These are phyloP conservation scores for Psittacara wagleri DNA, from an alignment of 2,113 vertebrate genomes.

Conservation along the genomic window DNA sequence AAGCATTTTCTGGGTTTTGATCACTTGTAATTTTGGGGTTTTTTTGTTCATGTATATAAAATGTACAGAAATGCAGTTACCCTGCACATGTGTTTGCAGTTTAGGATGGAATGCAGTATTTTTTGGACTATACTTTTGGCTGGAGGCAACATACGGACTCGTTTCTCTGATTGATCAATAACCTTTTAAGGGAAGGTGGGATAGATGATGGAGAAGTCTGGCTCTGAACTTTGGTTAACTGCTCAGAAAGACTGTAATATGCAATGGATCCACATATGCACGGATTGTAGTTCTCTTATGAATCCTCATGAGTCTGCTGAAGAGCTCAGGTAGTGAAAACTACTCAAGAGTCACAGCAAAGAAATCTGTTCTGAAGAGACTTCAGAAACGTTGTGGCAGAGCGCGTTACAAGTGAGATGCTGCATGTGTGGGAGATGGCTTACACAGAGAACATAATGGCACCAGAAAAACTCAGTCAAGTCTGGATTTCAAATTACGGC, in stretches of 20 bases:
- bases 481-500: neutral
- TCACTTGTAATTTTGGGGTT: no score
- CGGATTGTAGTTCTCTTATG: neutral
- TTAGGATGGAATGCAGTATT: neutral
- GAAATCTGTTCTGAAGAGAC: neutral
- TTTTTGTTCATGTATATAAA: neutral
- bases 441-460: accelerated
- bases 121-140: neutral
- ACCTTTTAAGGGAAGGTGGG: neutral
- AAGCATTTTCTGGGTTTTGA: neutral
- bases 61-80: neutral
- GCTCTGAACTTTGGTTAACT: neutral
- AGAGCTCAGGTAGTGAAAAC: neutral
- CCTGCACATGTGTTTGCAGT: neutral
- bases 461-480: neutral
- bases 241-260: neutral
- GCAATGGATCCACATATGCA: neutral
- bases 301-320: accelerated
- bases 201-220: neutral
- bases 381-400: neutral
- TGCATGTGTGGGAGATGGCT: neutral
- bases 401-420: neutral
- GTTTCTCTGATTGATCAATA: neutral
- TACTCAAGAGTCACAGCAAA: neutral
- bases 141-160: neutral